phyloP scores from a whole-genome alignment of 2,888 invertebrate species.

The Plutella xylostella region DNA sequence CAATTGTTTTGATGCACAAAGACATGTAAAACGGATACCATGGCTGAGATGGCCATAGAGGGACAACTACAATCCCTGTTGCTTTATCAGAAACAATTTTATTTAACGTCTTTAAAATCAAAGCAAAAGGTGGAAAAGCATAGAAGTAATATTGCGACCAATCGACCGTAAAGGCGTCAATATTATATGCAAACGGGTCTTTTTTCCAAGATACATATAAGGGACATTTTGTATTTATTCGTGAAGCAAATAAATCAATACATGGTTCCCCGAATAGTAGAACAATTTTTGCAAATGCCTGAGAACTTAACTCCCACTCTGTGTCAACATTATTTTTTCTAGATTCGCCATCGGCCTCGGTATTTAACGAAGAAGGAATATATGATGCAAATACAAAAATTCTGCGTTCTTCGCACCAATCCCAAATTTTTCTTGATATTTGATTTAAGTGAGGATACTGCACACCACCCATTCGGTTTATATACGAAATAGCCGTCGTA shows the following conservation, averaged over 20 bases:
- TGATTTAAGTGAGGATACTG: slow-evolving; percentile 5
- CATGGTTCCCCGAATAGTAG: neutral
- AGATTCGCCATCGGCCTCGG: slow-evolving; percentile 5
- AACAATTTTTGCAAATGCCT: neutral
- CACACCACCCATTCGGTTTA: slow-evolving; percentile 7
- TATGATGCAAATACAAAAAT: slow-evolving; percentile 4
- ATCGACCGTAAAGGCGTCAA: neutral
- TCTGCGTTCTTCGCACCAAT: slow-evolving; percentile 8
- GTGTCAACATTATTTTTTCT: neutral
- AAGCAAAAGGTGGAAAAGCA: slow-evolving; percentile 15
- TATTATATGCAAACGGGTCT: neutral
- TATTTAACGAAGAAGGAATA: slow-evolving; percentile 3
- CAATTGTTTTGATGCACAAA: neutral
- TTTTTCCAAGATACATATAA: neutral
- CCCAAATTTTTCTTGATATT: slow-evolving; percentile 3
- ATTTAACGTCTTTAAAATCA: slow-evolving; percentile 11
- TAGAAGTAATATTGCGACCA: slow-evolving; percentile 9
- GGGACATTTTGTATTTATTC: neutral
- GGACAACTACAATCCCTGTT: slow-evolving; percentile 11
- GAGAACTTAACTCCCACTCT: slow-evolving; percentile 3
- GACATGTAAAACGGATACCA: neutral
- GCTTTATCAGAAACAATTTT: slow-evolving; percentile 15
- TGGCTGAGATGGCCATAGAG: neutral
- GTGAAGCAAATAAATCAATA: neutral
- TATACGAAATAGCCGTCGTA: slow-evolving; percentile 3